Evolutionary conservation across 2,113 vertebrate genomes (phyloP).

Genomic region (Perca fluviatilis): DNA sequence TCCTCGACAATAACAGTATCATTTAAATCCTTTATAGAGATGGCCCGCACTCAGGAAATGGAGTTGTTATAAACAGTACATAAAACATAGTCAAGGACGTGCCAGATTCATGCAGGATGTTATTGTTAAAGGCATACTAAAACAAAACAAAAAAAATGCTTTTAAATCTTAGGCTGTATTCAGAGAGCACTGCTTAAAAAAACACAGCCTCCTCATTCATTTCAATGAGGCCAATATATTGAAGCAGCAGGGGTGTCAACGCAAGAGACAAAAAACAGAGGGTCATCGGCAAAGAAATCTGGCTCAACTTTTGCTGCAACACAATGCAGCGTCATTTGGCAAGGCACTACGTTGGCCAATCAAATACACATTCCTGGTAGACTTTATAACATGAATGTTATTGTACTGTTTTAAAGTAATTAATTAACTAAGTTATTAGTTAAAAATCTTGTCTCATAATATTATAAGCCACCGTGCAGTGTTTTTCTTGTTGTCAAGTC

Average conservation of each 20-base stretch:
- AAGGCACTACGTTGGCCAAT: background rate
- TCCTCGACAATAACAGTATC: constrained; percentile 15
- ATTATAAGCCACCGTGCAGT: too few species aligned
- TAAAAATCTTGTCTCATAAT: too few species aligned
- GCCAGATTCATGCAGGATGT: background rate
- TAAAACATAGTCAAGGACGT: background rate
- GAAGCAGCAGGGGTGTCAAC: background rate
- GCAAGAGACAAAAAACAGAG: background rate
- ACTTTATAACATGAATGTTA: background rate
- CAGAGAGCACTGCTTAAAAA: background rate
- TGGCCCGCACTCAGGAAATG: background rate
- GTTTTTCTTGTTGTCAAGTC: too few species aligned
- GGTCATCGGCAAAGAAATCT: background rate
- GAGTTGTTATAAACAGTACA: background rate
- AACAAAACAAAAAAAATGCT: background rate
- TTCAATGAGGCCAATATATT: background rate
- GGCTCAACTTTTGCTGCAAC: background rate
- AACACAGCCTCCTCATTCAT: background rate
- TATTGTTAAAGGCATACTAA: background rate
- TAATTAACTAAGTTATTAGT: too few species aligned
- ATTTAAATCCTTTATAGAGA: constrained; percentile 40
- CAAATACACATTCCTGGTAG: background rate
- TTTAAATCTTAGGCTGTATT: background rate
- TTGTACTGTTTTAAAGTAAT: background rate
- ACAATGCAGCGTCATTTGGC: background rate